phyloP scores from a whole-genome alignment of 2,797 vertebrate genomes.

The Australoheros facetus region DNA sequence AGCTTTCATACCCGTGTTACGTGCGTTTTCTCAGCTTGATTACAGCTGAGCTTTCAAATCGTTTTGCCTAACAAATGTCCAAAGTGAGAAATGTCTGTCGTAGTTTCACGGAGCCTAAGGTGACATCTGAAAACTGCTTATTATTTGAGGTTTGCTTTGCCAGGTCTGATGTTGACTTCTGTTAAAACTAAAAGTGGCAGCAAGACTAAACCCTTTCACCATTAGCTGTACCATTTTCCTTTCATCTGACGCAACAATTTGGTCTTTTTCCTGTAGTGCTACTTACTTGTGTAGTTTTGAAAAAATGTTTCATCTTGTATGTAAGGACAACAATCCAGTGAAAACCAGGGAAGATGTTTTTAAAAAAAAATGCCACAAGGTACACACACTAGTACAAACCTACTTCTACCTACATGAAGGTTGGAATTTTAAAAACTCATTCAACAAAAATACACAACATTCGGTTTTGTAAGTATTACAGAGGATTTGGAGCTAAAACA shows the following conservation, averaged over 20 bases:
- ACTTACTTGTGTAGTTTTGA: background rate
- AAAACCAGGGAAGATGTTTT: too few relatives aligned
- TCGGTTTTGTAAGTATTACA: too few relatives aligned
- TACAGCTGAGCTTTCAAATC: background rate
- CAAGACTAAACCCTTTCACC: background rate
- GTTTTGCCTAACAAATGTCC: background rate
- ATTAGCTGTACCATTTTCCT: background rate
- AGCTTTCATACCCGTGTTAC: background rate
- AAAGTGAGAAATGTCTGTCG: background rate
- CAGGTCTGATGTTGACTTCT: background rate
- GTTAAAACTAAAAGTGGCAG: background rate
- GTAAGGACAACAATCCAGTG: background rate
- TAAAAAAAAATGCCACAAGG: background rate
- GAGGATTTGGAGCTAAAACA: background rate
- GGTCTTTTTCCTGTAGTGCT: background rate
- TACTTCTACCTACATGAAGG: background rate
- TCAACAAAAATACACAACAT: background rate
- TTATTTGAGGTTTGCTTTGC: background rate
- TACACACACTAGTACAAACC: rapidly evolving
- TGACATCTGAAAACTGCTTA: background rate
- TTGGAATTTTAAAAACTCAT: background rate
- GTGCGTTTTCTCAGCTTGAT: background rate
- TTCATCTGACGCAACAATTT: background rate
- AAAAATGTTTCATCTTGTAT: background rate
- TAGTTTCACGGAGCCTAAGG: background rate